Base-by-base conservation (phyloP, 2,888 invertebrate species). In the Thalpophila matura region DNA sequence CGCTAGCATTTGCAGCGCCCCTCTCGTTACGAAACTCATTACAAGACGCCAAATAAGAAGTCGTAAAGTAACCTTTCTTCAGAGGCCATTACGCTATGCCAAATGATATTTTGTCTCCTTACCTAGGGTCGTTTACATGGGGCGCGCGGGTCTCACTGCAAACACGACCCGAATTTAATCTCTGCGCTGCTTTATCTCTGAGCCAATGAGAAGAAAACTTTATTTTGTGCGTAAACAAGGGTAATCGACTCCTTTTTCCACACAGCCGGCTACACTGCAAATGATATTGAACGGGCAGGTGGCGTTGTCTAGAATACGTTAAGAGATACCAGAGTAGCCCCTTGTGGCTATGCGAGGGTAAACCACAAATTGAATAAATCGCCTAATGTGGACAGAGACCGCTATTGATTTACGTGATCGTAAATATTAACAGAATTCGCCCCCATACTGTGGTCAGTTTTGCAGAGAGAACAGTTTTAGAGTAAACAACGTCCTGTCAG, bases 191-290 rank as follows among this genome's bases (percentile, higher is more conserved):
- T 91, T 91, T 92, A 91, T 91, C 88, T 90, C 75, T 73, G 74
- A 86, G 83, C 86, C 91, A 91, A 90, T 91, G 91, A 89, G 89
- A 91, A 90, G 90, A 91, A 93, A 93, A 92, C 91, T 93, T 92
- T 92, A 91, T 93, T 93, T 89, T 89, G 89, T 90, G 85, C 86
- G 93, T 91, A 93, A 93, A 94, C 91, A 93, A 86, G 89, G 89
- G 87, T 90, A 91, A 91, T 91, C 87, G 88, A 84, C 85, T 89
- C 83, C 85, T 89, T 90, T 87, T 90, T 89, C 86, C 86, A 86
- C 87, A 82, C 83, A 86, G 86, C 84, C 84, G 85, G 82, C 74
- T 87, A 78, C 80, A 82, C 68, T 85, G 79, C 84, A 81, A 79
- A 83, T 86, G 85, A 86, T 91, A 91, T 91, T 89, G 87, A 89